Evolutionary conservation across 1,140 invertebrate genomes (phyloP), one percentile per base, ranked within the genome.

Genomic region (Tenebrio molitor): DNA sequence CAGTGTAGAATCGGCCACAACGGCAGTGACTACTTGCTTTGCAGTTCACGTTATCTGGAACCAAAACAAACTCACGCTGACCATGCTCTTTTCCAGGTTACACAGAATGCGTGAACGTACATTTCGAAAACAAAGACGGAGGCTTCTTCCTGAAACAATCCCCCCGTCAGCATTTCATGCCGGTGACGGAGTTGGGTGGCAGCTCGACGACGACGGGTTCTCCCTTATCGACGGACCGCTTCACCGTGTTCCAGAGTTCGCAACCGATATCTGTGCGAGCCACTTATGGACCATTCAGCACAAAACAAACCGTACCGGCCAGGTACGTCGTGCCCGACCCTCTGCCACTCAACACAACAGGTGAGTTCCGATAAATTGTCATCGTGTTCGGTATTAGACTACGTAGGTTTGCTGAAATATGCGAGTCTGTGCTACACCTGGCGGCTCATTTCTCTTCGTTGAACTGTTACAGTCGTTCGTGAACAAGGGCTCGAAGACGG

Each of bases 261-360:
- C 90, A 93, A 71, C 93, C 95, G 3, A 92, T 94, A 0, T 95
- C 94, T 0, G 91, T 97, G 2, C 85, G 94, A 10, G 94, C 95
- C 5, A 94, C 92, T 3, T 97, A 96, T 78, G 95, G 95, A 1
- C 95, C 95, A 1, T 97, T 97, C 84, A 95, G 93, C 72, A 96
- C 94, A 21, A 96, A 96, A 79, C 94, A 97, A 83, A 96, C 94
- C 0, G 94, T 97, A 10, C 94, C 94, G n/a, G 93, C 93, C 0
- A 86, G 93, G n/a, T 94, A 93, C 78, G 89, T 94, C 68, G 92
- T 95, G 8, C 93, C 93, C 0, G 93, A 94, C 81, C 90, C 92
- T 0, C 83, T 93, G 72, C 82, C 81, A 0, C 34, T 83, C 17
- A 83, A 83, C 65, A 78, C 80, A 7, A 76, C 80, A 29, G 80